A percentile compares a stretch with the other conserved stretches of the same genome.
These are phyloP conservation scores for Botrylloides violaceus DNA, from an alignment of 23 tunicate species.

Conservation along the genomic window DNA sequence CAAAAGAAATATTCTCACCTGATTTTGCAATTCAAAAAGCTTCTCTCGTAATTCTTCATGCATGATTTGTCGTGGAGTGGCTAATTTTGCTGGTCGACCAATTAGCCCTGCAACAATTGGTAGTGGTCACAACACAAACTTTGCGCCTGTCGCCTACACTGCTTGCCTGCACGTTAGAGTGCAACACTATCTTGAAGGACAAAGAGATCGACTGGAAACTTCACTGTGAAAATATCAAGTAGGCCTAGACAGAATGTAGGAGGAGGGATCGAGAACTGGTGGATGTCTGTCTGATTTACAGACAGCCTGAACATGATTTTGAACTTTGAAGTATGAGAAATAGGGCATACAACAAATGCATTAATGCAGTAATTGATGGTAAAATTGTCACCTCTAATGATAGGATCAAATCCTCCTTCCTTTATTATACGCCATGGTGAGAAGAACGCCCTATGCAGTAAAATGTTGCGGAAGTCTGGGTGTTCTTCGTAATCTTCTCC, in stretches of 20 bases:
- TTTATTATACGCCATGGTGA: conserved; percentile 92
- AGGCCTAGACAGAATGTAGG: too few relatives aligned
- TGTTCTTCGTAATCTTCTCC: conserved; percentile 75
- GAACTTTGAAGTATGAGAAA: too few relatives aligned
- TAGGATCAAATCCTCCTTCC: conserved; percentile 95
- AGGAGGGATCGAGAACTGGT: too few relatives aligned
- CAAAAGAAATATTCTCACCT: too few relatives aligned
- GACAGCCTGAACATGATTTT: too few relatives aligned
- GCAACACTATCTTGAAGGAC: too few relatives aligned
- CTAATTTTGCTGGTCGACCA: conserved; percentile 73
- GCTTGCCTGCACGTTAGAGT: too few relatives aligned
- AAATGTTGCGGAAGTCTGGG: conserved; percentile 53
- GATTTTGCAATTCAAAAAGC: conserved; percentile 80
- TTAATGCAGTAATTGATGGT: background rate
- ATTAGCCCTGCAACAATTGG: conserved; percentile 65
- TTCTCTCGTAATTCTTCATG: conserved; percentile 90
- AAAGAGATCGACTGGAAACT: too few relatives aligned
- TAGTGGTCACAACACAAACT: too few relatives aligned
- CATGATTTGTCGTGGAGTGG: conserved; percentile 58
- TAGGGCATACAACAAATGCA: background rate
- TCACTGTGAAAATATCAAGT: too few relatives aligned
- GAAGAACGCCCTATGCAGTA: conserved; percentile 86
- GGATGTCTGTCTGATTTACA: too few relatives aligned
- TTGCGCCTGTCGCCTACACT: too few relatives aligned
- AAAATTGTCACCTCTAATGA: conserved; percentile 62